Conservation (phyloP, 2,888 invertebrate genomes). For the Amphipyra berbera region DNA sequence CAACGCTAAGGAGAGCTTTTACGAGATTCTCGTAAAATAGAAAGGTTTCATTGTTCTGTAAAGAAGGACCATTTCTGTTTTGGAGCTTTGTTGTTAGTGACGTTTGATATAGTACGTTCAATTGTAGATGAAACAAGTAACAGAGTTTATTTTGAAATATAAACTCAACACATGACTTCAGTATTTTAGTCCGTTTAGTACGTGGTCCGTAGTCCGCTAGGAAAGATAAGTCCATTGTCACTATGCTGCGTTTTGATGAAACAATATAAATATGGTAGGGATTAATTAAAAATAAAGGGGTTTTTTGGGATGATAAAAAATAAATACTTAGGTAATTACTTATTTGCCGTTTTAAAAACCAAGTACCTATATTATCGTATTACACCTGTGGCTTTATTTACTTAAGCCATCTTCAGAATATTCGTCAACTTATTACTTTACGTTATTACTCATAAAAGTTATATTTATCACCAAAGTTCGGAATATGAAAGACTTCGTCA, state of each 20-base stretch:
- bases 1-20: constrained; percentile 52
- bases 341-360: too few relatives aligned
- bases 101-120: constrained; percentile 33
- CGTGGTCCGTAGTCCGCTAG: too few relatives aligned
- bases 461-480: constrained; percentile 41
- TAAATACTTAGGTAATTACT: too few relatives aligned
- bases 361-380: not conserved
- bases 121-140: constrained; percentile 21
- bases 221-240: too few relatives aligned
- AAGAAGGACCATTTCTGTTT: constrained; percentile 50
- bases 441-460: constrained; percentile 43
- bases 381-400: constrained; percentile 1
- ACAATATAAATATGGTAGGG: too few relatives aligned
- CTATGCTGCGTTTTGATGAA: too few relatives aligned
- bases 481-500: constrained; percentile 43
- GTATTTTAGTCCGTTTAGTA: too few relatives aligned
- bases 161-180: too few relatives aligned
- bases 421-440: constrained; percentile 40
- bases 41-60: constrained; percentile 63
- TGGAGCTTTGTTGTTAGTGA: constrained; percentile 48
- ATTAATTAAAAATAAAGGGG: too few relatives aligned
- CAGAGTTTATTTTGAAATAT: constrained; percentile 7
- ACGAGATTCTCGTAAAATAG: constrained; percentile 61
- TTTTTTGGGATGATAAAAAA: too few relatives aligned
- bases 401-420: constrained; percentile 14